Conservation (phyloP, 2,888 invertebrate species). For the Colletes collaris region DNA sequence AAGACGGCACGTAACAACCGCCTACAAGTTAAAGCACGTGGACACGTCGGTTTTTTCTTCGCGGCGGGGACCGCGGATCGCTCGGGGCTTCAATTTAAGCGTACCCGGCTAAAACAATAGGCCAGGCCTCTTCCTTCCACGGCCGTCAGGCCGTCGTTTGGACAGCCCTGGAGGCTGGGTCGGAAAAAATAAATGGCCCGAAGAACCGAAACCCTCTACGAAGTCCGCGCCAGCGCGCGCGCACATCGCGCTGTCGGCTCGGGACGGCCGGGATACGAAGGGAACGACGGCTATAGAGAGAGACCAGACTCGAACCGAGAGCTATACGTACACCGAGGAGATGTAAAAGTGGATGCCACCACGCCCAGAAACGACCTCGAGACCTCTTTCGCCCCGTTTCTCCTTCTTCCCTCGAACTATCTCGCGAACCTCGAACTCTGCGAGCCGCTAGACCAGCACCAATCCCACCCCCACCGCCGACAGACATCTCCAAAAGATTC, state of each 20-base stretch:
- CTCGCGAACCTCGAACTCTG: conserved; percentile 59
- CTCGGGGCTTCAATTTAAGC: conserved; percentile 74
- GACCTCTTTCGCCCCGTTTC: conserved; percentile 64
- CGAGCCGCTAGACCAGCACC: conserved; percentile 13
- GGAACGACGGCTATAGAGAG: conserved; percentile 62
- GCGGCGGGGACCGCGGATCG: conserved; percentile 50
- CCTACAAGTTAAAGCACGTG: conserved; percentile 70
- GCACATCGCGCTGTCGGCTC: conserved; percentile 39
- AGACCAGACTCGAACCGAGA: conserved; percentile 35
- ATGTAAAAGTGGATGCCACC: conserved; percentile 77
- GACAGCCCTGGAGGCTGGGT: conserved; percentile 75
- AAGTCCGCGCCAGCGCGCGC: conserved; percentile 21
- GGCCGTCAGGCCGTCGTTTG: conserved; percentile 72
- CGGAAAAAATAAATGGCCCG: conserved; percentile 76
- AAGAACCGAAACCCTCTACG: conserved; percentile 71
- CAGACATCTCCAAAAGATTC: no score
- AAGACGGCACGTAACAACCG: conserved; percentile 61
- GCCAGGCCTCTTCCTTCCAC: conserved; percentile 64
- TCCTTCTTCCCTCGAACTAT: conserved; percentile 64
- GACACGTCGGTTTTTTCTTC: conserved; percentile 62
- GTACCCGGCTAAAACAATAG: conserved; percentile 75
- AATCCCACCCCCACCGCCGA: neutral
- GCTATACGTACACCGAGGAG: conserved; percentile 53
- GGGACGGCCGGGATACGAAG: conserved; percentile 54
- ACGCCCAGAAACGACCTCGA: conserved; percentile 80